Evolutionary conservation across 2,888 invertebrate genomes (phyloP), one percentile per base, ranked within the genome.

Genomic region (Eudasyphora cyanicolor): DNA sequence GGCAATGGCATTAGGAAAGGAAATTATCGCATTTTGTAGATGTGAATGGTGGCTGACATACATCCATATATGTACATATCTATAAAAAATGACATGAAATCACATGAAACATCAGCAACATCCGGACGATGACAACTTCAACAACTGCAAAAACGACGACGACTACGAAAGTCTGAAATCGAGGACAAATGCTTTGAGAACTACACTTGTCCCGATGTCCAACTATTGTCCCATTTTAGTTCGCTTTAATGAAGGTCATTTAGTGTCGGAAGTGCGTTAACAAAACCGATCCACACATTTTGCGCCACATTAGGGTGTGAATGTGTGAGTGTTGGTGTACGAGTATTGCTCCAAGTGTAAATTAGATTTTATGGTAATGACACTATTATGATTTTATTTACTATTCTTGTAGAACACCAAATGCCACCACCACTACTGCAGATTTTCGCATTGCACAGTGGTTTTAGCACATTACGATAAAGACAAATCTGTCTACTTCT

Each of bases 331-430:
- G 29, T 62, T 21, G 38, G 67, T 67, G 51, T 64, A 29, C 70
- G 51, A 14, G 17, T 35, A 12, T 24, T 60, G 73, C 76, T 81
- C 57, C 78, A 84, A 84, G 84, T 84, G 84, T 84, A 81, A 84
- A 84, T 84, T 84, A 81, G 76, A 69, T 84, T 84, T 84, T 84
- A 84, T 78, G 78, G 67, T 84, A 81, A 84, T 76, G 84, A 78
- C 80, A 81, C 84, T 67, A 81, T 84, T 84, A 81, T 78, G 78
- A 73, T 84, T 84, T 81, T 84, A 84, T 84, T 84, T 84, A 84
- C 80, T 78, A 74, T 27, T n/a, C 69, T 70, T 54, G 62, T 62
- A 74, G 60, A 10, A 73, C 81, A n/a, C 27, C 35, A 57, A 10
- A 73, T 76, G 17, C 27, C 35, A 57, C 32, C 5, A 60, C 8